phyloP scores from a whole-genome alignment of 1,140 invertebrate species.

The Pentalonia nigronervosa region DNA sequence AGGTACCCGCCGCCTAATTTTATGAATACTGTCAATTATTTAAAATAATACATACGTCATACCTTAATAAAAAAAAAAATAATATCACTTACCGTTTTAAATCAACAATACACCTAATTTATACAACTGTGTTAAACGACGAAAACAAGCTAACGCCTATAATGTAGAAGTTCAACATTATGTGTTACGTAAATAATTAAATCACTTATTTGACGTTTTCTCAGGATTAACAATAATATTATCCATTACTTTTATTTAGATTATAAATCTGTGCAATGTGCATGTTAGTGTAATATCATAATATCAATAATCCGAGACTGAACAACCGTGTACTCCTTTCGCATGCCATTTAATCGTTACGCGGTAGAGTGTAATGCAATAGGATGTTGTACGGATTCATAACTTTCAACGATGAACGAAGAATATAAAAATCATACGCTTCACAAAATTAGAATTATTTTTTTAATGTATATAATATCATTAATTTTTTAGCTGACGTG shows the following conservation, averaged over 20 bases:
- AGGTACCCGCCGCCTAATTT: neutral
- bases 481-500: neutral
- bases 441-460: conserved; percentile 6
- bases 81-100: neutral
- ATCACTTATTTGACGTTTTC: neutral
- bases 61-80: neutral
- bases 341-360: neutral
- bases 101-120: neutral
- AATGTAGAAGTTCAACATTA: neutral
- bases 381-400: conserved; percentile 23
- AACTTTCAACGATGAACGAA: conserved; percentile 13
- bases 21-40: neutral
- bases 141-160: neutral
- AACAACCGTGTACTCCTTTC: neutral
- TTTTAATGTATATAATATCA: neutral
- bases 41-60: neutral
- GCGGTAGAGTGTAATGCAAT: neutral
- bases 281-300: neutral
- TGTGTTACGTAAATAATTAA: neutral
- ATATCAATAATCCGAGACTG: neutral
- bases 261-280: neutral
- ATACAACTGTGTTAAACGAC: neutral
- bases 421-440: conserved; percentile 25
- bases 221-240: neutral
- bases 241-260: neutral